Percentiles rank a stretch among this genome's conserved stretches.
Conservation (phyloP, 2,888 invertebrate species). For the Deroplatys truncata region DNA sequence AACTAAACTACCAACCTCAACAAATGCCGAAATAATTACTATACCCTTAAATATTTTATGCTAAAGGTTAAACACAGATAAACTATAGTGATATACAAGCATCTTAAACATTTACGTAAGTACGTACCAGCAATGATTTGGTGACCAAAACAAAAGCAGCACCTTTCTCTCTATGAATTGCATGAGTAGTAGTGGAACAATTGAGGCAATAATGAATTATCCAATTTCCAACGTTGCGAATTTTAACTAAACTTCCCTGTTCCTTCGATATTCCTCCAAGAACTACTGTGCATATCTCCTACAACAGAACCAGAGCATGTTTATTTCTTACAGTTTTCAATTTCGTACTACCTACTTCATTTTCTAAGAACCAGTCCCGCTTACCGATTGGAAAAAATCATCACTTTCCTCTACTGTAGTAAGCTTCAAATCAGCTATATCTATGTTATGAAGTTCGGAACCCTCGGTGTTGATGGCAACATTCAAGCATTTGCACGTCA, state of each 20-base stretch:
- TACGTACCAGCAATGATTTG: constrained; percentile 55
- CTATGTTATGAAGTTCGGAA: constrained; percentile 53
- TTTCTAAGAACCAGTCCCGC: constrained; percentile 40
- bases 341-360: neutral
- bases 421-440: constrained; percentile 54
- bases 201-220: constrained; percentile 59
- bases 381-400: constrained; percentile 64
- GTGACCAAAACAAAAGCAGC: constrained; percentile 52
- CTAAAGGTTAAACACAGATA: too few relatives aligned
- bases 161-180: constrained; percentile 54
- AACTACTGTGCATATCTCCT: constrained; percentile 54
- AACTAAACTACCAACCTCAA: too few relatives aligned
- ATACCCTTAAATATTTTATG: too few relatives aligned
- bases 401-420: constrained; percentile 57
- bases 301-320: constrained; percentile 32
- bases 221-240: constrained; percentile 57
- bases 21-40: too few relatives aligned
- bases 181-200: constrained; percentile 61
- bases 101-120: too few relatives aligned
- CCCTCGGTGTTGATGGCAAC: constrained; percentile 60
- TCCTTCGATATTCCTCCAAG: constrained; percentile 52
- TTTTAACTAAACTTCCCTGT: constrained; percentile 55
- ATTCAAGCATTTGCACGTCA: constrained; percentile 72
- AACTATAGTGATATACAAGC: too few relatives aligned
- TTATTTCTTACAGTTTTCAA: neutral